Evolutionary conservation across 2,888 invertebrate species (phyloP), one percentile per base, ranked within the genome.

Genomic region (Chalcosyrphus nemorum): DNA sequence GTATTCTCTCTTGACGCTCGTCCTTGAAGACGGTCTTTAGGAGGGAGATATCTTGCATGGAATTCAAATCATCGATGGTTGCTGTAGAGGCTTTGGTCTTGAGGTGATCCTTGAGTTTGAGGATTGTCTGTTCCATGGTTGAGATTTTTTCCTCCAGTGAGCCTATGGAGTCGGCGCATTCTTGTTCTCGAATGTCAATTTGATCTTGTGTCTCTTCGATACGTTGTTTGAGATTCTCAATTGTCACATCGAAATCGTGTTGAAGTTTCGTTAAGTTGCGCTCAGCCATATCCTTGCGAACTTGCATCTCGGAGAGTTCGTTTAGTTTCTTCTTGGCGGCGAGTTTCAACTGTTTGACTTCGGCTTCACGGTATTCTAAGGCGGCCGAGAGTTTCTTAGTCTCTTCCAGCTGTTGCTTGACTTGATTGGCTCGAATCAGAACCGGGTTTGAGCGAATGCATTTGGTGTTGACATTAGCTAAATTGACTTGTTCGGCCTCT

Each of bases 131-230:
- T 91, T 99, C 98, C 86, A 98, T 90, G 0, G 95, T 95, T 89
- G 97, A 96, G 68, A 99, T 96, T 89, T 99, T 99, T 4, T 95
- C 95, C 89, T 98, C 97, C 17, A 99, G 92, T 84, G 96, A 96
- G 89, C 98, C 97, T 94, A 99, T 94, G 0, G 98, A 97, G 89
- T 97, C 97, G 89, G 98, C 97, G 91, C 96, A 97, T 89, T 98
- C 98, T 91, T 97, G 97, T 91, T 98, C 97, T 90, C 97, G 98
- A 89, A 96, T 94, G 87, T 89, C 90, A 92, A 98, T 93, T 57
- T 94, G 94, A 0, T 96, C 94, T 45, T 89, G 88, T 88, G 90
- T 81, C n/a, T 98, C 97, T 74, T 99, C 98, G 43, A 97, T 92
- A 88, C 96, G 95, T 72, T 97, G 92, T 92, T 97, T 95, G 61